A percentile compares a stretch with the other conserved stretches of the same genome.
Evolutionary conservation across 2,113 vertebrate genomes (phyloP).

Genomic region (Clarias magur): DNA sequence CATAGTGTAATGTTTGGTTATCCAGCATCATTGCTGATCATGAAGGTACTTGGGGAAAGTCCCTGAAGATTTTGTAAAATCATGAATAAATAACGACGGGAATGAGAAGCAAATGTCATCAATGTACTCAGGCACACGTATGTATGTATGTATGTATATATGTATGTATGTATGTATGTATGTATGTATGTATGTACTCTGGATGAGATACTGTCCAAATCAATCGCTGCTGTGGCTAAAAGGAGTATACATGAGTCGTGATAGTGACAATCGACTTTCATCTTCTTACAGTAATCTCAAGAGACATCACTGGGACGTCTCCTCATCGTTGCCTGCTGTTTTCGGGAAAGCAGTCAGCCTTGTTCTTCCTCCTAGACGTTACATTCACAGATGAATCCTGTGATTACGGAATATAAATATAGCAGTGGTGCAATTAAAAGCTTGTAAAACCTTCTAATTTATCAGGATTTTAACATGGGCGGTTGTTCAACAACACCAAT

Average conservation of each 20-base stretch:
- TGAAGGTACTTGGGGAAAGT: slow-evolving; percentile 57
- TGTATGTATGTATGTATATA: no score
- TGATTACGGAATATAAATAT: slow-evolving; percentile 10
- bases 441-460: slow-evolving; percentile 22
- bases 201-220: slow-evolving; percentile 7
- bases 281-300: neutral
- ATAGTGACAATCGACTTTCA: neutral
- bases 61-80: slow-evolving; percentile 73
- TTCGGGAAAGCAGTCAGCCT: neutral
- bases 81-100: slow-evolving; percentile 49
- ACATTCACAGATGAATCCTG: neutral
- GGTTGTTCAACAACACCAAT: slow-evolving; percentile 26
- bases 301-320: neutral
- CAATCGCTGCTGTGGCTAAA: slow-evolving; percentile 33
- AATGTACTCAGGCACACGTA: slow-evolving; percentile 12
- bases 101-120: slow-evolving; percentile 29
- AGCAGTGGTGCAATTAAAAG: slow-evolving; percentile 26
- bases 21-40: slow-evolving; percentile 33
- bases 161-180: no score
- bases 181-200: neutral
- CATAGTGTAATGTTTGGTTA: slow-evolving; percentile 52
- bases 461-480: slow-evolving; percentile 1
- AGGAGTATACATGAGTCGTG: neutral
- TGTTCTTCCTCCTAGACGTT: neutral
- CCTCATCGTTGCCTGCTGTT: neutral